Conservation (phyloP, 2,113 vertebrate genomes). For the Myotis lucifugus region DNA sequence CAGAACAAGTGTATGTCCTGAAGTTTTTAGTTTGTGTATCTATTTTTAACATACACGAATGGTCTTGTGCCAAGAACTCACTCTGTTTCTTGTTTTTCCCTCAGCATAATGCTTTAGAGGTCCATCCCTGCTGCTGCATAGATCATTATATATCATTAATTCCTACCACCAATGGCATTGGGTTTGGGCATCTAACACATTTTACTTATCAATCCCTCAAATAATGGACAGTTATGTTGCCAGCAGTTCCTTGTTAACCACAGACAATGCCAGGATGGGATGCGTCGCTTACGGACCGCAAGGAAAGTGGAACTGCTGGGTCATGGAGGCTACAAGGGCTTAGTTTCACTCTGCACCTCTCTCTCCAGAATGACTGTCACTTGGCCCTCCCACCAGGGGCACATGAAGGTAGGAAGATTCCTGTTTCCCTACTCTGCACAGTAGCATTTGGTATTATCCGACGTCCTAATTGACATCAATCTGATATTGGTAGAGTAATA, state of each 20-base stretch:
- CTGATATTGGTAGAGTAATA: not conserved
- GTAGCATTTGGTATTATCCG: not conserved
- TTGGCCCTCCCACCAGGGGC: not conserved
- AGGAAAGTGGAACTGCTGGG: not conserved
- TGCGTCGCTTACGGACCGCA: not conserved
- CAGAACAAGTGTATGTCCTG: not conserved
- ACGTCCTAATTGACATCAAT: not conserved
- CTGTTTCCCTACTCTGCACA: not conserved
- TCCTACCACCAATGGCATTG: not conserved
- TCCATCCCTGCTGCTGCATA: not conserved
- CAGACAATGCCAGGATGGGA: not conserved
- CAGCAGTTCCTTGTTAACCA: not conserved
- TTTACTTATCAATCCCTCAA: not conserved
- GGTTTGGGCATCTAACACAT: not conserved
- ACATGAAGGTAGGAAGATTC: not conserved
- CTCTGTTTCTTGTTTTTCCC: conserved; percentile 14
- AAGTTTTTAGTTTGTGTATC: not conserved
- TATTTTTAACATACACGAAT: not conserved
- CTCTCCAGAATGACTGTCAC: not conserved
- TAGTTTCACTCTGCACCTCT: not conserved
- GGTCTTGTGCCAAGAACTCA: not conserved
- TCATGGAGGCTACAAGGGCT: not conserved
- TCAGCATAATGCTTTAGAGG: not conserved
- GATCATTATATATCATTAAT: not conserved
- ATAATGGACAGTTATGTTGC: not conserved